Conservation (phyloP, 2,888 invertebrate genomes). For the Pristionchus entomophagus region DNA sequence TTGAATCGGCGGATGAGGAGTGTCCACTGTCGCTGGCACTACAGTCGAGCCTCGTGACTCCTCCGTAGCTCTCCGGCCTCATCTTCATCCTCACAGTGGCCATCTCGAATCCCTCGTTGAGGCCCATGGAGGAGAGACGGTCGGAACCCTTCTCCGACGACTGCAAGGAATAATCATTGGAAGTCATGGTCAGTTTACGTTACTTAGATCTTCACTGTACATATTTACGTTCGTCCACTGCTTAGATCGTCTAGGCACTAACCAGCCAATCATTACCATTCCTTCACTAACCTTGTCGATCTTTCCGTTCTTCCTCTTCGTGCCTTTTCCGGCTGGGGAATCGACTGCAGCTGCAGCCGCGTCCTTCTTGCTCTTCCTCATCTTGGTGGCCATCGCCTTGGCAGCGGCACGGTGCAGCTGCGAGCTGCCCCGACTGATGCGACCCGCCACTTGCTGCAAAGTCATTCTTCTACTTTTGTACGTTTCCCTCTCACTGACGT, state of each 20-base stretch:
- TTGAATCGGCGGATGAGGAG: neutral
- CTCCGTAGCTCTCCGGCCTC: neutral
- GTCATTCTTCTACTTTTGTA: neutral
- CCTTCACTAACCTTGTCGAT: neutral
- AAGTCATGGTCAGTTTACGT: too few relatives aligned
- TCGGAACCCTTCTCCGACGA: neutral
- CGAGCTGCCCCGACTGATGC: neutral
- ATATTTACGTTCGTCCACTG: too few relatives aligned
- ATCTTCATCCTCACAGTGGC: neutral
- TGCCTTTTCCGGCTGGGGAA: neutral
- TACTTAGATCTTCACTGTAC: too few relatives aligned
- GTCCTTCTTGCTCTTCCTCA: constrained; percentile 39
- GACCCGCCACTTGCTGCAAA: neutral
- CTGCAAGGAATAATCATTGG: too few relatives aligned
- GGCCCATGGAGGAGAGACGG: neutral
- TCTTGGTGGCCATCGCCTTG: constrained; percentile 15
- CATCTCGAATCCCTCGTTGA: neutral
- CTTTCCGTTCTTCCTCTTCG: constrained; percentile 41
- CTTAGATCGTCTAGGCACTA: too few relatives aligned
- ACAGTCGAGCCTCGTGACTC: neutral
- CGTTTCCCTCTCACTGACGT: too few relatives aligned
- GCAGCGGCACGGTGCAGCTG: constrained; percentile 29
- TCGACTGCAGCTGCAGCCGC: neutral
- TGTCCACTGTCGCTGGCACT: neutral
- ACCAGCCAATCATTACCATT: too few relatives aligned